phyloP scores from a whole-genome alignment of 2,888 invertebrate species.

The Pycnomerus fuliginosus region DNA sequence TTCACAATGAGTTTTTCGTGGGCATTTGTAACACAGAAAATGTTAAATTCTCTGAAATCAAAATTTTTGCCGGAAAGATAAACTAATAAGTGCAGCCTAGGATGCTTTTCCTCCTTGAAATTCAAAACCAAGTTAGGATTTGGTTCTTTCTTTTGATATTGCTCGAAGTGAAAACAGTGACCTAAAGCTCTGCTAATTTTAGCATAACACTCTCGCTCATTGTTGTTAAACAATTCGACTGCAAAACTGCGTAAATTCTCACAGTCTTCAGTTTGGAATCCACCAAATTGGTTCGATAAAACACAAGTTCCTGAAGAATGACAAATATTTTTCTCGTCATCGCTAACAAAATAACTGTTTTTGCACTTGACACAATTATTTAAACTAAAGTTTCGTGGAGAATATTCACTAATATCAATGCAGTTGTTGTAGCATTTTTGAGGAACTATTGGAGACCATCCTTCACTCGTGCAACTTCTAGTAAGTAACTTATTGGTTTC shows the following conservation, averaged over 20 bases:
- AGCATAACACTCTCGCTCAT: too few relatives aligned
- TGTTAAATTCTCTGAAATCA: conserved; percentile 55
- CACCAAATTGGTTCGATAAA: too few relatives aligned
- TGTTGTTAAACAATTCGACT: too few relatives aligned
- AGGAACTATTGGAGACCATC: conserved; percentile 38
- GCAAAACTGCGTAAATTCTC: too few relatives aligned
- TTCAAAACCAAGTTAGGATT: conserved; percentile 34
- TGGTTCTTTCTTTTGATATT: too few relatives aligned
- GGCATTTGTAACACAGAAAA: conserved; percentile 65
- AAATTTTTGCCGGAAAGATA: conserved; percentile 56
- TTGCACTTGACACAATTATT: too few relatives aligned
- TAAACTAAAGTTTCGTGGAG: conserved; percentile 18
- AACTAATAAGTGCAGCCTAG: conserved; percentile 51
- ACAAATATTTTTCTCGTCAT: conserved; percentile 23
- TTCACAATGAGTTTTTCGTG: conserved; percentile 53
- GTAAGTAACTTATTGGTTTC: conserved; percentile 32
- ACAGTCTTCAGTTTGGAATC: too few relatives aligned
- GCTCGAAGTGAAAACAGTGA: too few relatives aligned
- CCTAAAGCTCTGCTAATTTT: too few relatives aligned
- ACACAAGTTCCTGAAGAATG: too few relatives aligned
- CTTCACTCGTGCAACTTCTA: conserved; percentile 37
- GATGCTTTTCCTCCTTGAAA: conserved; percentile 32
- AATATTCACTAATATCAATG: conserved; percentile 24
- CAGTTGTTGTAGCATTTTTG: too few relatives aligned
- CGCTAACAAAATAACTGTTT: too few relatives aligned